phyloP scores from a whole-genome alignment of 2,113 vertebrate species.

The Pitta sordida region DNA sequence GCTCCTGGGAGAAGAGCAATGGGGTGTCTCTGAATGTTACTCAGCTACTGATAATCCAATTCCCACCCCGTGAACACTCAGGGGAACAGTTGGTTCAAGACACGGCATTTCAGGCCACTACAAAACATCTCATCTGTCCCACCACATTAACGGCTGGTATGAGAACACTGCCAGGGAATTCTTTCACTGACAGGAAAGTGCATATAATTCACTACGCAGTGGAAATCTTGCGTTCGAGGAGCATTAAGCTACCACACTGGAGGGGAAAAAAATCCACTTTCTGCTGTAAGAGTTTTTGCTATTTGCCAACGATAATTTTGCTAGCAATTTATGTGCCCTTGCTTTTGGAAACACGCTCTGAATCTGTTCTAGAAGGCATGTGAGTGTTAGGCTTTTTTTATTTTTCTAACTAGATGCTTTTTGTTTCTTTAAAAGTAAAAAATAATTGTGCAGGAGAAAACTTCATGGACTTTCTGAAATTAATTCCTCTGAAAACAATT shows the following conservation, averaged over 20 bases:
- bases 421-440: not conserved
- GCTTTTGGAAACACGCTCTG: not conserved
- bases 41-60: not conserved
- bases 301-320: not conserved
- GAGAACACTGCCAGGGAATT: not conserved
- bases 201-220: not conserved
- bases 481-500: slow-evolving; percentile 25
- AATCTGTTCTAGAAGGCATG: not conserved
- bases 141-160: not conserved
- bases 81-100: slow-evolving; percentile 1
- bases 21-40: not conserved
- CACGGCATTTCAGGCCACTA: slow-evolving; percentile 17
- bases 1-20: not conserved
- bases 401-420: not conserved
- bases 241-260: not conserved
- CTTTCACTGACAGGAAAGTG: not conserved
- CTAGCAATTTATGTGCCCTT: not conserved
- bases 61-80: not conserved
- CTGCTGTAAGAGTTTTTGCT: not conserved
- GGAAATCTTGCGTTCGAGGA: not conserved
- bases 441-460: not conserved
- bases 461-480: not conserved
- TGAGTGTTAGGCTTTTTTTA: not conserved
- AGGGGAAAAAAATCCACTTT: not conserved
- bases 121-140: not conserved